Base-by-base conservation (phyloP, 2,113 vertebrate species). In the Cheilinus undulatus region DNA sequence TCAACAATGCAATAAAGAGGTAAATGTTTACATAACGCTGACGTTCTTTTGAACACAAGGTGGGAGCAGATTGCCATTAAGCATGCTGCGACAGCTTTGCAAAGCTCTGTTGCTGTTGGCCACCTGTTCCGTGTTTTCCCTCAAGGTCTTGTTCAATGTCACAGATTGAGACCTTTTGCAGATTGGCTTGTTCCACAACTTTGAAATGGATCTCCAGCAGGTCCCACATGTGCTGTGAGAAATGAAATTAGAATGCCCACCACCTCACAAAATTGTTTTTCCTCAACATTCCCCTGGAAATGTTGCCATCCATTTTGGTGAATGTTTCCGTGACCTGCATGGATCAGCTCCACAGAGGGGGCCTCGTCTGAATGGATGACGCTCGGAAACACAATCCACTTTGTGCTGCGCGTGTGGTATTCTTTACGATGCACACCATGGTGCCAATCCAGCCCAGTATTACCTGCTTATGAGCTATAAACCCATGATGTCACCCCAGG, bases 21-120 rank as follows among this genome's bases (percentile, higher is more conserved):
- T 60, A 38, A 71, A 84, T 89, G 87, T 88, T 89, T 86, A 88
- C 80, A 86, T 22, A 61, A 48, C 24, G 6, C 52, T 8, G 24
- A 28, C 6, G n/a, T 66, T 78, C 66, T 52, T 45, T 14, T 5
- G 60, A 71, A 65, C 68, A 20, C 3, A 36, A 42, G 26, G 63
- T 30, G 34, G 52, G 67, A 51, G 48, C 50, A 53, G 63, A 30
- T 50, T 1, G 13, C 45, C 52, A 76, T 70, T 74, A 50, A 30
- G 76, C 66, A 83, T 75, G 68, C 65, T 7, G 61, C 36, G 7
- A 42, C 74, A 12, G 58, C 36, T 80, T 67, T 19, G 43, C 54
- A 15, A 32, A 38, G 61, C 71, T 72, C 62, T 40, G 61, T 48
- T 62, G 57, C 30, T 14, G 49, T 43, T 22, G 19, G 56, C 80